Evolutionary conservation across 2,888 invertebrate genomes (phyloP).

Genomic region (Nephrotoma appendiculata): DNA sequence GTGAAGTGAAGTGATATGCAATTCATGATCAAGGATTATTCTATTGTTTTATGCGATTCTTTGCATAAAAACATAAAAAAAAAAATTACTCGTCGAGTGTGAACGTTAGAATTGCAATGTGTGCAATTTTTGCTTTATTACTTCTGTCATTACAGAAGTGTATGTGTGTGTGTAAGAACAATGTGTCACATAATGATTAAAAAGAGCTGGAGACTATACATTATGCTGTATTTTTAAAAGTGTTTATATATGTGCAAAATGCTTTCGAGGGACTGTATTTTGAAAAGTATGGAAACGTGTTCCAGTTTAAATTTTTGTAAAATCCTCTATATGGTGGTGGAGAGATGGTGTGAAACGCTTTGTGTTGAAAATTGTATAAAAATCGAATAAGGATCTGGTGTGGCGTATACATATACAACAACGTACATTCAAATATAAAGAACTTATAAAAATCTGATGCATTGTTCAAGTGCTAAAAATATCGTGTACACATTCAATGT

Average conservation of each 20-base stretch:
- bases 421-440: neutral
- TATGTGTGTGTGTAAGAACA: neutral
- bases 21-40: constrained; percentile 2
- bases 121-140: neutral
- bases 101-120: neutral
- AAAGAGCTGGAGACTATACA: neutral
- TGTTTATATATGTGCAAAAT: neutral
- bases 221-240: neutral
- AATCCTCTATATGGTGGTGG: neutral
- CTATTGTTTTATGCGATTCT: neutral
- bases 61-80: neutral
- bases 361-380: neutral
- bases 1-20: constrained; percentile 2
- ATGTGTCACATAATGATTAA: neutral
- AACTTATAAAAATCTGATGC: neutral
- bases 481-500: neutral
- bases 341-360: neutral
- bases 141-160: neutral
- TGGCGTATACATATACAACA: neutral
- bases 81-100: neutral
- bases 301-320: neutral
- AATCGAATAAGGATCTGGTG: neutral
- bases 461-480: neutral
- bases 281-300: neutral
- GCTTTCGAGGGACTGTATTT: neutral